These are phyloP conservation scores for Parauchenoglanis ngamensis DNA, from an alignment of 2,797 vertebrate species.

Conservation along the genomic window DNA sequence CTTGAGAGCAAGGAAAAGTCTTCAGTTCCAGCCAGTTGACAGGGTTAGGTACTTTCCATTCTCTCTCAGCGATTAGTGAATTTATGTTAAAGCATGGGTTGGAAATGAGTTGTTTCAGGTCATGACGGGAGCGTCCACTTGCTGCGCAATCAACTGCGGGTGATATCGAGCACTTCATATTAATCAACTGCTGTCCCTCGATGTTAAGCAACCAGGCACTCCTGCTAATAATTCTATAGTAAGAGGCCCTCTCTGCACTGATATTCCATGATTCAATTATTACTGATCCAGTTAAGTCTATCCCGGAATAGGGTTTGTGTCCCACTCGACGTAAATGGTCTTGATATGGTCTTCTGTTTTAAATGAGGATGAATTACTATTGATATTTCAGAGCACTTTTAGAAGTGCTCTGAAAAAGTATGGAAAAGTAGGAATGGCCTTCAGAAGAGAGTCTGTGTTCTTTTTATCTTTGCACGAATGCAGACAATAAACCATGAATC, in stretches of 20 bases:
- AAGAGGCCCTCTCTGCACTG: conserved; percentile 55
- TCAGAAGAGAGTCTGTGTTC: background rate
- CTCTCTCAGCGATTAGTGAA: conserved; percentile 45
- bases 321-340: conserved; percentile 51
- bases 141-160: conserved; percentile 31
- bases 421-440: conserved; percentile 1
- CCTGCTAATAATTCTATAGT: conserved; percentile 57
- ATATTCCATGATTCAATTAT: conserved; percentile 63
- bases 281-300: conserved; percentile 59
- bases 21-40: conserved; percentile 46
- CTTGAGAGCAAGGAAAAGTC: conserved; percentile 42
- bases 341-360: conserved; percentile 39
- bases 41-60: conserved; percentile 50
- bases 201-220: conserved; percentile 42
- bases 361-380: conserved; percentile 48
- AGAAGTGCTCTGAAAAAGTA: background rate
- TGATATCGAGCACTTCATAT: conserved; percentile 48
- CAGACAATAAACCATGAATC: background rate
- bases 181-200: conserved; percentile 53
- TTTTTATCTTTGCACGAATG: background rate
- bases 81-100: conserved; percentile 46
- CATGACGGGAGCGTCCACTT: conserved; percentile 15
- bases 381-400: conserved; percentile 50
- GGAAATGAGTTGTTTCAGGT: conserved; percentile 50
- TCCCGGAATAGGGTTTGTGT: conserved; percentile 54